Base-by-base conservation (phyloP, 2,888 invertebrate species). In the Oscheius onirici region DNA sequence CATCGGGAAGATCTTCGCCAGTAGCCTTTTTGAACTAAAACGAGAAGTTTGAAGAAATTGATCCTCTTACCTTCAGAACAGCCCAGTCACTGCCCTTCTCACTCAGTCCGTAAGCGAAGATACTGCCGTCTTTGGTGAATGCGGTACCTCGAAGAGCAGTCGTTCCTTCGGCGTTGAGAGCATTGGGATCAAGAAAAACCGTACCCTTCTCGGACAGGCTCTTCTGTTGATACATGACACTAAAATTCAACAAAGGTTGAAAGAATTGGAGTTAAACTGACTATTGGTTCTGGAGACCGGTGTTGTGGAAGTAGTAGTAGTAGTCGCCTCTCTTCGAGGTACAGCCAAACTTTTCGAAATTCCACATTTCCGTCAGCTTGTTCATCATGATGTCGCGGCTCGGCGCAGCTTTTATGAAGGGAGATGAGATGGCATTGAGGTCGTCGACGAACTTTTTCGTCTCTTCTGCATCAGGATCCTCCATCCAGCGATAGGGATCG, bases 261-360 rank as follows among this genome's bases (percentile, higher is more conserved):
- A n/a, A n/a, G n/a, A n/a, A 11, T 17, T 3, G 20, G 8, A 15
- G 2, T 0, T 22, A 5, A 22, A 52, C 26, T 40, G 85, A 94
- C 94, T 92, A 93, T 89, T 99, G 97, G 89, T 99, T 97, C 90
- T 99, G 97, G 70, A 99, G 90, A 1, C 97, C 97, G 43, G 93
- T 92, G 88, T 99, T 99, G 90, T 93, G 92, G 84, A 92, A 93
- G 89, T 94, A 95, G 89, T 94, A 97, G 89, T 95, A 99, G 87
- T 91, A 91, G 77, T 92, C 90, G 2, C 96, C 97, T 84, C 93
- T 91, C 82, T 92, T 92, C 85, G 91, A 92, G 0, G 96, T 96
- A 82, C 93, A 93, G 1, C 94, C 93, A 89, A 93, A 95, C 90
- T 95, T 96, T n/a, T 95, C 94, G 89, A 94, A 97, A 89, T 99